Evolutionary conservation across 2,113 vertebrate species (phyloP).

Genomic region (Lampris megalopsis): DNA sequence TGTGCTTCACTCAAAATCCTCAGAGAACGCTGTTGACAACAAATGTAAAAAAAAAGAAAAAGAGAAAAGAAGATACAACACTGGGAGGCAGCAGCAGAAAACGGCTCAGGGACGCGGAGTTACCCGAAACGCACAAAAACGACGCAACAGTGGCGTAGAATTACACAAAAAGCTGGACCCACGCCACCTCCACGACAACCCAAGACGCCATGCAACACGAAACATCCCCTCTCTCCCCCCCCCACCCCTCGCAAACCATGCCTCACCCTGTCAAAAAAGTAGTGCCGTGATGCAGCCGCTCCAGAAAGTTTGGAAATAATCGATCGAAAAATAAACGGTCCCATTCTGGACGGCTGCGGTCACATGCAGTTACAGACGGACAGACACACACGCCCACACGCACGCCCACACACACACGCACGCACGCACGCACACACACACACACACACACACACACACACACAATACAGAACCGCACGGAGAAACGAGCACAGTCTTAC

Average conservation of each 20-base stretch:
- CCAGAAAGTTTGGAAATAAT: constrained; percentile 76
- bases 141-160: constrained; percentile 35
- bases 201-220: constrained; percentile 40
- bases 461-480: constrained; percentile 13
- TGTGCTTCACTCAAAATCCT: constrained; percentile 36
- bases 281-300: constrained; percentile 60
- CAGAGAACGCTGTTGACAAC: constrained; percentile 54
- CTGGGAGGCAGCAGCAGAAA: constrained; percentile 15
- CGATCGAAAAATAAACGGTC: too few species aligned
- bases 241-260: constrained; percentile 33
- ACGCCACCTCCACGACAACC: constrained; percentile 7
- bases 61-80: constrained; percentile 48
- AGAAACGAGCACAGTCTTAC: constrained; percentile 80
- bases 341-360: too few species aligned
- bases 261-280: constrained; percentile 47
- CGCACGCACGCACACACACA: constrained; percentile 8
- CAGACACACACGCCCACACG: background rate
- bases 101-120: background rate
- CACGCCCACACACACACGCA: too few species aligned
- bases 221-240: constrained; percentile 44
- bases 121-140: constrained; percentile 44
- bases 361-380: too few species aligned
- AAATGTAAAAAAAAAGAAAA: constrained; percentile 40
- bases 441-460: constrained; percentile 9
- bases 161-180: constrained; percentile 6